Evolutionary conservation across 1,140 invertebrate genomes (phyloP), one percentile per base, ranked within the genome.

Genomic region (Cepaea nemoralis): DNA sequence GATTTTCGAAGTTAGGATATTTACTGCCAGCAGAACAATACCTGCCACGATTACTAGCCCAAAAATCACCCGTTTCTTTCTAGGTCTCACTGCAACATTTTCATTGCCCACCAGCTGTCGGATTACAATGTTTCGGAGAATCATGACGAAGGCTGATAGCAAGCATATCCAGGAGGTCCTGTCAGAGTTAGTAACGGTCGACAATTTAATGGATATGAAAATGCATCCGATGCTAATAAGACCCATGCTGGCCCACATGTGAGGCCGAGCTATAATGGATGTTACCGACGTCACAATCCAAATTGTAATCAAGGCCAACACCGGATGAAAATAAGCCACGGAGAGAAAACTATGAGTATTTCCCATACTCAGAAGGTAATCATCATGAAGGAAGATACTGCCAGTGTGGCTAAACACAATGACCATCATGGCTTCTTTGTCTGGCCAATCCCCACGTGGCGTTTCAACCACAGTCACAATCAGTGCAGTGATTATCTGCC

Each of bases 91-190:
- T 0, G 35, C 42, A 0, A 82, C 69, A 31, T 77, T 67, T 71
- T 83, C 84, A 16, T 48, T 55, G 39, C 77, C 67, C 1, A 70
- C 31, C 0, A 83, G 42, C 33, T 80, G 48, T 19, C 75, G 80
- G 14, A 85, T 37, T 19, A 73, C 78, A 37, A 83, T 82, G 42
- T 83, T 83, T 50, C 82, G 33, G 27, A 84, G 31, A n/a, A 73
- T 63, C 40, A 67, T 42, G 6, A n/a, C 48, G 42, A 79, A 75
- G 5, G 50, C 40, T 24, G 40, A 75, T 22, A 83, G 37, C 24
- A 40, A 16, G 19, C 35, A 45, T 31, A 71, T 79, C 12, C 80
- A 67, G 27, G 78, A 73, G 0, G 70, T 69, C 12, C 75, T 63
- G 27, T 74, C 70, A 8, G 76, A 75, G n/a, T 10, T 70, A 35